A percentile compares a stretch with the other conserved stretches of the same genome.
phyloP scores from a whole-genome alignment of 2,888 invertebrate genomes.

The Perizoma affinitatum region DNA sequence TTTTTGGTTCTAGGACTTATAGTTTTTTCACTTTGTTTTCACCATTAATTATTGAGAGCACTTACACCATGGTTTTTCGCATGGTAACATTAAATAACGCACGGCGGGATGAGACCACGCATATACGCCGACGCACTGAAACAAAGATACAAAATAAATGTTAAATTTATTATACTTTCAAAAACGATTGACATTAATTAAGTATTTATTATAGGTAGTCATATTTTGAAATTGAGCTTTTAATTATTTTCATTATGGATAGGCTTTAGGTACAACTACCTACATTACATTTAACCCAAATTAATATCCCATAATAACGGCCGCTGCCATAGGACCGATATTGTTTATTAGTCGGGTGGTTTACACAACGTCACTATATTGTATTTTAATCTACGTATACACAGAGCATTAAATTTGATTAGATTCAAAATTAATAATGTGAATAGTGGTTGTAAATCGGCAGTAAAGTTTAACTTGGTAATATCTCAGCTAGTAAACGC shows the following conservation, averaged over 20 bases:
- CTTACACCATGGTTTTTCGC: no score
- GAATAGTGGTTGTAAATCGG: conserved; percentile 51
- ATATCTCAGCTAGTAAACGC: conserved; percentile 47
- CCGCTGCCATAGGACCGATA: conserved; percentile 54
- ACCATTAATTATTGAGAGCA: no score
- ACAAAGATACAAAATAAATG: no score
- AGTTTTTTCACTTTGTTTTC: no score
- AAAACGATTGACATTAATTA: no score
- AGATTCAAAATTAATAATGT: conserved; percentile 55
- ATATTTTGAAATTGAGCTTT: conserved; percentile 1
- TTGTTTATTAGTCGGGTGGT: conserved; percentile 63
- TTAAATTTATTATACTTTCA: no score
- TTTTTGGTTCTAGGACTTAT: no score
- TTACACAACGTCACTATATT: conserved; percentile 59
- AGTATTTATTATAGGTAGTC: not conserved
- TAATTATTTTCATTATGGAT: conserved; percentile 29
- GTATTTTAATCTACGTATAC: conserved; percentile 58
- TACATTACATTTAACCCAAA: conserved; percentile 40
- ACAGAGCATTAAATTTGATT: conserved; percentile 53
- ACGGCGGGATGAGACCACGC: no score
- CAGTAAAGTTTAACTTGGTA: conserved; percentile 49
- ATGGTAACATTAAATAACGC: no score
- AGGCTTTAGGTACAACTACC: conserved; percentile 19
- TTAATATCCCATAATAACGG: conserved; percentile 62
- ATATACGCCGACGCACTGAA: no score